Evolutionary conservation across 2,888 invertebrate species (phyloP), one percentile per base, ranked within the genome.

Genomic region (Cephalotes varians): DNA sequence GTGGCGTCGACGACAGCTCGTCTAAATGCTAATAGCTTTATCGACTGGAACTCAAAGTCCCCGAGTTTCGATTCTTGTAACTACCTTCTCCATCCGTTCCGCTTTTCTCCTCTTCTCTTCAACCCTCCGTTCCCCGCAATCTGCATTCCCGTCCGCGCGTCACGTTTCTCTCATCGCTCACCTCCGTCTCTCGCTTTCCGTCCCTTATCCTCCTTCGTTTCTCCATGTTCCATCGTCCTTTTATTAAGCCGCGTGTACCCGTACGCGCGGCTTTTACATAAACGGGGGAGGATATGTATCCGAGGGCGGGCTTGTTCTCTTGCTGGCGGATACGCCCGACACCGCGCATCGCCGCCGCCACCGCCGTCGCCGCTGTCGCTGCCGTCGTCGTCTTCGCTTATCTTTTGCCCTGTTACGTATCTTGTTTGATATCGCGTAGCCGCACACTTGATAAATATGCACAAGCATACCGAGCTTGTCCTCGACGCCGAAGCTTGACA

Each of bases 11-110:
- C 94, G 94, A 94, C 94, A 94, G 94, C 94, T 94, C 94, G 94
- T 94, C 94, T 94, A 94, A 94, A 94, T 94, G 94, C 94, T 94
- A 94, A 94, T 94, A 93, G 93, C 93, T 93, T 94, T 93, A 94
- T 94, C 93, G 94, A 93, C 92, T 94, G 92, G 89, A 92, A 92
- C 90, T 92, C 92, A 91, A 92, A 92, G 92, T 93, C 91, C 91
- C 88, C 90, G 91, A 91, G 91, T 92, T 92, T 92, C 92, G 92
- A 92, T 93, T 92, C 93, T 91, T 90, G 85, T 87, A 83, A 62
- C 81, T 82, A 69, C 74, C 90, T 85, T 83, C 79, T 85, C 85
- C 87, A 79, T 87, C 86, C 82, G 77, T 60, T 82, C 76, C n/a
- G n/a, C n/a, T n/a, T n/a, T n/a, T 60, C 58, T 12, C 37, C 21